Percentiles rank a stretch among this genome's conserved stretches.
phyloP scores from a whole-genome alignment of 1,140 invertebrate species.

The Polypedilum vanderplanki region DNA sequence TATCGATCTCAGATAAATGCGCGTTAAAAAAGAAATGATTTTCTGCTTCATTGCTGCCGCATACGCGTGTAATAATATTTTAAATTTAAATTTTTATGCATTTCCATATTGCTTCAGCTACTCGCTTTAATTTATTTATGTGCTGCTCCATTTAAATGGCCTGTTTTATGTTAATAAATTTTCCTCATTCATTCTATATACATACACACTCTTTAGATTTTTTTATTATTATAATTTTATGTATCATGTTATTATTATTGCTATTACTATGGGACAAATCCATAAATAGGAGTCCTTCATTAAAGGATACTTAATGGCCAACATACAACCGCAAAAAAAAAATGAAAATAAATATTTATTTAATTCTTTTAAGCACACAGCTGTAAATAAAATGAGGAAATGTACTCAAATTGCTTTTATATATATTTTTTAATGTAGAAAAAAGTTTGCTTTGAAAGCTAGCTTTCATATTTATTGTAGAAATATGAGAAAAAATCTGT shows the following conservation, averaged over 20 bases:
- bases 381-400: too few species aligned
- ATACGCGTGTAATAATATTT: too few species aligned
- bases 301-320: not conserved
- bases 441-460: too few species aligned
- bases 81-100: not conserved
- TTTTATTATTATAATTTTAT: constrained; percentile 15
- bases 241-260: constrained; percentile 1
- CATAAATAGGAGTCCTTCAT: not conserved
- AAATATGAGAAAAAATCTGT: not conserved
- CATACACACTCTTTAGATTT: not conserved
- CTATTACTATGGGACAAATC: not conserved
- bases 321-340: too few species aligned
- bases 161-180: constrained; percentile 8
- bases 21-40: too few species aligned
- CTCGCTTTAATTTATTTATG: constrained; percentile 1
- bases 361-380: too few species aligned
- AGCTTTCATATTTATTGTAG: not conserved
- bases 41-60: too few species aligned
- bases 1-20: too few species aligned
- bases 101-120: not conserved
- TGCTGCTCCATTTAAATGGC: not conserved
- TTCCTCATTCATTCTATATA: not conserved
- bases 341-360: too few species aligned
- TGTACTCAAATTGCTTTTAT: too few species aligned
- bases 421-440: too few species aligned